Conservation (phyloP, 2,888 invertebrate genomes). For the Zygothrica quintamaculata region DNA sequence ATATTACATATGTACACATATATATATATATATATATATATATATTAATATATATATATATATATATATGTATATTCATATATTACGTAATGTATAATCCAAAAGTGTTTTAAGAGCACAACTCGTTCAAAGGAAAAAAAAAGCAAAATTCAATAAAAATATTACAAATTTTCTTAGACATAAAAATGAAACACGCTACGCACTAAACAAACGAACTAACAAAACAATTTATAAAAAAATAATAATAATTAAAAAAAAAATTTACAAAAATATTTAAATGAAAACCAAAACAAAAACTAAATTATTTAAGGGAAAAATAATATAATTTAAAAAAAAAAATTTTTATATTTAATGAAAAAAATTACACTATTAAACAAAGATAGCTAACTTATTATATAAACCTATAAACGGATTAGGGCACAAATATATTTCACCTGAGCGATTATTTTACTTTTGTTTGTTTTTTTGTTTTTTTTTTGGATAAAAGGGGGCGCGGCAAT, state of each 20-base stretch:
- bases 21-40: constrained; percentile 7
- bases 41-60: constrained; percentile 13
- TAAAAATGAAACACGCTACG: constrained; percentile 38
- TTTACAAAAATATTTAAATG: constrained; percentile 9
- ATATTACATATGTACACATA: constrained; percentile 21
- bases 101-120: constrained; percentile 70
- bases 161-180: constrained; percentile 43
- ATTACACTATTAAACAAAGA: constrained; percentile 49
- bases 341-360: constrained; percentile 2
- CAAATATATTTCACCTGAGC: constrained; percentile 15
- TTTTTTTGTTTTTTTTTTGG: no score
- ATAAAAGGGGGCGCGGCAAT: background rate
- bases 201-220: constrained; percentile 54
- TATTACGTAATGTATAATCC: constrained; percentile 30
- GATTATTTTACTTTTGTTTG: no score
- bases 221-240: constrained; percentile 14
- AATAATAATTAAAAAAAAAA: constrained; percentile 23
- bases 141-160: constrained; percentile 42
- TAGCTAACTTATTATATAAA: constrained; percentile 50
- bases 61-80: constrained; percentile 5
- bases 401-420: constrained; percentile 35
- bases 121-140: constrained; percentile 50
- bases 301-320: constrained; percentile 18
- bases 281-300: constrained; percentile 39
- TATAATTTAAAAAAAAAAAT: constrained; percentile 9